Conservation (phyloP, 2,888 invertebrate genomes). For the Willowsia nigromaculata region DNA sequence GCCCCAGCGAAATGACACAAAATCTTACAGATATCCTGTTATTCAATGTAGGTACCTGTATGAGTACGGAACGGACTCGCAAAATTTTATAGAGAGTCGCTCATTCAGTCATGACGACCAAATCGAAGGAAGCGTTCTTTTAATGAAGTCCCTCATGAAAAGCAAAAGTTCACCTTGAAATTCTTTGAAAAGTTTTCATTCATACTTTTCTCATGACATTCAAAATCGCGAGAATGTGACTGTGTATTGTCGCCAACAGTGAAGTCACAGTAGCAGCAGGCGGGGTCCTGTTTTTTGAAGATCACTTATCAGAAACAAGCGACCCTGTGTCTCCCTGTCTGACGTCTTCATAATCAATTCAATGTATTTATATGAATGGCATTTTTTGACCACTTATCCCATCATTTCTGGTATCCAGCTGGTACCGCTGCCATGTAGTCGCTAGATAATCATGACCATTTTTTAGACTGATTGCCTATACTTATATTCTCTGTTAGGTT, state of each 20-base stretch:
- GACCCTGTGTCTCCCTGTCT: slow-evolving; percentile 31
- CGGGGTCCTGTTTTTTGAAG: background rate
- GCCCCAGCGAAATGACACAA: too few species aligned
- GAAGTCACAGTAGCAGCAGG: background rate
- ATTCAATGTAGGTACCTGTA: too few species aligned
- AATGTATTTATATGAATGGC: background rate
- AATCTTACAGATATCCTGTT: too few species aligned
- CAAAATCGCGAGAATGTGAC: too few species aligned
- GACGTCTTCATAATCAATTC: slow-evolving; percentile 1
- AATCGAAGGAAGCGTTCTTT: too few species aligned
- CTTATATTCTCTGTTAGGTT: background rate
- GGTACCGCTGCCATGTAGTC: background rate
- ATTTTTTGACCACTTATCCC: background rate
- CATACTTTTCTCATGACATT: background rate
- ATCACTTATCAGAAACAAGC: slow-evolving; percentile 3
- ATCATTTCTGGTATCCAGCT: background rate
- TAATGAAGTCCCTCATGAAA: too few species aligned
- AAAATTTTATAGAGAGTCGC: too few species aligned
- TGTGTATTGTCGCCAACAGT: background rate
- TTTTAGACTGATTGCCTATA: background rate
- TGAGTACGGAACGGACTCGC: too few species aligned
- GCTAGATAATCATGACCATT: background rate
- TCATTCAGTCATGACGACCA: too few species aligned
- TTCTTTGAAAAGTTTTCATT: too few species aligned
- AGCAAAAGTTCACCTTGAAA: too few species aligned